These are phyloP conservation scores for Heliconius ismenius DNA, from an alignment of 2,888 invertebrate species.

Conservation along the genomic window DNA sequence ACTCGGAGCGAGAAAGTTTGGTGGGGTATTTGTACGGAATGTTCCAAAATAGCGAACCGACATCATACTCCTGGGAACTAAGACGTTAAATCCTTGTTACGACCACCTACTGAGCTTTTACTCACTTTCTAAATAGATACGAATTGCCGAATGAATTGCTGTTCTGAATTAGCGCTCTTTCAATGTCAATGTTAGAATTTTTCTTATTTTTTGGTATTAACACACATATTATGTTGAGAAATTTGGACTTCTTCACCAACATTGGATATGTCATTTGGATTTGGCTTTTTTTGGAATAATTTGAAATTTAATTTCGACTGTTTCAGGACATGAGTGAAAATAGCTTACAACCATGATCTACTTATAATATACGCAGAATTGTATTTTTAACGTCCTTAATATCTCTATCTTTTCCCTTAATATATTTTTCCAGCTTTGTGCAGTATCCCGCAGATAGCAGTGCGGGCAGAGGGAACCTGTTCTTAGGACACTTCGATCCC, in stretches of 20 bases:
- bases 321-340: too few species aligned
- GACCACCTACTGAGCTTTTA: slow-evolving; percentile 66
- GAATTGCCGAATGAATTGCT: slow-evolving; percentile 64
- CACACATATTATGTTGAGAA: too few species aligned
- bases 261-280: too few species aligned
- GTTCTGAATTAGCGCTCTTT: slow-evolving; percentile 55
- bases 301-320: background rate
- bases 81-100: slow-evolving; percentile 76
- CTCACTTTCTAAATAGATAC: slow-evolving; percentile 69
- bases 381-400: too few species aligned
- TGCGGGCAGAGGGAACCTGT: too few species aligned
- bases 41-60: slow-evolving; percentile 62
- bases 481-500: too few species aligned
- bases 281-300: background rate
- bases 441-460: too few species aligned
- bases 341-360: too few species aligned
- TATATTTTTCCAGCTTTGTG: too few species aligned
- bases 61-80: slow-evolving; percentile 62
- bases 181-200: slow-evolving; percentile 27
- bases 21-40: slow-evolving; percentile 70
- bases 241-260: too few species aligned
- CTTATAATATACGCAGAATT: too few species aligned
- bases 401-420: background rate
- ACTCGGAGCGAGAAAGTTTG: slow-evolving; percentile 59
- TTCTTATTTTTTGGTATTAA: background rate